Percentiles rank a stretch among this genome's conserved stretches.
phyloP scores from a whole-genome alignment of 2,888 invertebrate species.

The Reticulitermes lucifugus region DNA sequence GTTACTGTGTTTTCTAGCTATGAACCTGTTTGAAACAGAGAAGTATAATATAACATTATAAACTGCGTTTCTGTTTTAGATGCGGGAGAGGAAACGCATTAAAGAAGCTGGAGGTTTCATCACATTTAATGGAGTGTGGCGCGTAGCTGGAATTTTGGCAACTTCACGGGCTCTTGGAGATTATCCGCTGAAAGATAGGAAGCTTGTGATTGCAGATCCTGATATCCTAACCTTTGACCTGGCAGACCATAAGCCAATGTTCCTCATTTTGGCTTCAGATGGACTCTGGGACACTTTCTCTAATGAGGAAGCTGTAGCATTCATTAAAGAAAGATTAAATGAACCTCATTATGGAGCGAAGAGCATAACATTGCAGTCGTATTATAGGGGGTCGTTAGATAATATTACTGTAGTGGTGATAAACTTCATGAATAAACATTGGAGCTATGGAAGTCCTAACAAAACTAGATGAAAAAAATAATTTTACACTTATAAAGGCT shows the following conservation, averaged over 20 bases:
- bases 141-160: conserved; percentile 94
- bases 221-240: conserved; percentile 94
- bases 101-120: conserved; percentile 96
- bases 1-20: too few species aligned
- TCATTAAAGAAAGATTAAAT: conserved; percentile 84
- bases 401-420: conserved; percentile 92
- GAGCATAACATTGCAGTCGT: conserved; percentile 90
- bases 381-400: conserved; percentile 92
- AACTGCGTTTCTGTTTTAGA: conserved; percentile 65
- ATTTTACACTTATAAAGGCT: not conserved
- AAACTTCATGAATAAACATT: conserved; percentile 50
- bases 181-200: conserved; percentile 93
- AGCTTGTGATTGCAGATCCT: conserved; percentile 94
- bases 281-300: conserved; percentile 97
- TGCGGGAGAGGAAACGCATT: conserved; percentile 90
- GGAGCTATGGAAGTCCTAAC: conserved; percentile 46
- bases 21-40: too few species aligned
- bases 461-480: conserved; percentile 38
- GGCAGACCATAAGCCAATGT: conserved; percentile 85
- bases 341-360: conserved; percentile 93
- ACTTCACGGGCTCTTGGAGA: conserved; percentile 95
- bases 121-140: conserved; percentile 95
- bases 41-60: too few species aligned
- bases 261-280: conserved; percentile 93
- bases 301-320: conserved; percentile 94